Base-by-base conservation (phyloP, 1,140 invertebrate genomes). In the Ruditapes philippinarum region DNA sequence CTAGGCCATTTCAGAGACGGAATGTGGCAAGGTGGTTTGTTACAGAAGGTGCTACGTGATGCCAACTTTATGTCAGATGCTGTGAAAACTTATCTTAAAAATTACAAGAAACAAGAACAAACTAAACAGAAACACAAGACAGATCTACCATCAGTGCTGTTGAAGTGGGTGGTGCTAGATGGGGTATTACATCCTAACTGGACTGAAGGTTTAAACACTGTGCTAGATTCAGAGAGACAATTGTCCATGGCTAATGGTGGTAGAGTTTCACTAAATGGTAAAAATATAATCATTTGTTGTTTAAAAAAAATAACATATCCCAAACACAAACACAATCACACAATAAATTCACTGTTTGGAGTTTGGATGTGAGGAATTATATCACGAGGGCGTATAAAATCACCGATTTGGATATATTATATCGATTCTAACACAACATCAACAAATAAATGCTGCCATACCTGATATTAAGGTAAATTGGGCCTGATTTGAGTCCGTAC, bases 111-210 rank as follows among this genome's bases (percentile, higher is more conserved):
- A 36, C 81, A 81, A 31, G 85, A 88, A 19, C 89, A 93, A 17
- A 70, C 49, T 22, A 90, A 88, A 33, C 73, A 89, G 25, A 91
- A 88, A 42, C 70, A 79, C 12, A 92, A 94, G 49, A 85, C 82
- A n/a, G 94, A 94, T 22, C 36, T 93, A 14, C 92, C 94, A 5
- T 94, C 94, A 22, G 78, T 92, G 4, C 84, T 95, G 19, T 65
- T 94, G 5, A 92, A 94, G 14, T 95, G 95, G 95, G 81, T 96
- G 28, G 92, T 96, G 0, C 78, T 96, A 51, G 95, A 96, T 89
- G 95, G 95, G 11, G 91, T 93, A 78, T 87, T 96, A 54, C 89
- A 94, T 68, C 89, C 93, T 12, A 65, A 76, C 2, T 95, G 95
- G 95, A 94, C 93, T 9, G 95, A 96, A 25, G 92, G 91, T 74